Evolutionary conservation across 2,888 invertebrate species (phyloP).

Genomic region (Pteria penguin): DNA sequence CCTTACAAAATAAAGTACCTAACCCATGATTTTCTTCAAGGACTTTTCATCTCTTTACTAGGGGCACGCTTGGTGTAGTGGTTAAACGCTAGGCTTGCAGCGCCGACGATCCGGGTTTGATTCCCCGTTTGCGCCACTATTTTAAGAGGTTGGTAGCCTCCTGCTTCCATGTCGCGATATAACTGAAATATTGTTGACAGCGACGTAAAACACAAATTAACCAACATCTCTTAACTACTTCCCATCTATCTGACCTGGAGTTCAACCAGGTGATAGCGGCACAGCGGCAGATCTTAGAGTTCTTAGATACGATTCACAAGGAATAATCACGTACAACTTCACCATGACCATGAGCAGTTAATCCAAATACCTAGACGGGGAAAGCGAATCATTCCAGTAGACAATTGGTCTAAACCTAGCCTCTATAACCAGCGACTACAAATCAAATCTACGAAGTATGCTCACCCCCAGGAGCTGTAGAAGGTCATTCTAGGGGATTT

Average conservation of each 20-base stretch:
- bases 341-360: slow-evolving; percentile 5
- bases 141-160: no score
- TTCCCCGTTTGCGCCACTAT: no score
- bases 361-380: slow-evolving; percentile 24
- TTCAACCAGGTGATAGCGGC: slow-evolving; percentile 27
- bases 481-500: slow-evolving; percentile 30
- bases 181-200: no score
- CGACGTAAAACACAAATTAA: no score
- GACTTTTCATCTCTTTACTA: no score
- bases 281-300: slow-evolving; percentile 40
- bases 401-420: slow-evolving; percentile 3
- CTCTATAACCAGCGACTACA: slow-evolving; percentile 9
- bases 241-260: slow-evolving; percentile 27
- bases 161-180: no score
- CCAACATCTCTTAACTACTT: slow-evolving; percentile 16
- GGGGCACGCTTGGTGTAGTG: no score
- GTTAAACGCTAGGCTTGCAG: no score
- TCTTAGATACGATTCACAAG: slow-evolving; percentile 25
- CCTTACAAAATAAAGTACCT: no score
- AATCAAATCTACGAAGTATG: slow-evolving; percentile 31
- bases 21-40: slow-evolving; percentile 33
- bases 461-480: slow-evolving; percentile 35
- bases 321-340: slow-evolving; percentile 25
- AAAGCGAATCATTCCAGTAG: slow-evolving; percentile 4
- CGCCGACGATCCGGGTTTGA: no score